Percentiles rank a stretch among this genome's conserved stretches.
Conservation (phyloP, 1,140 invertebrate genomes). For the Penaeus chinensis region DNA sequence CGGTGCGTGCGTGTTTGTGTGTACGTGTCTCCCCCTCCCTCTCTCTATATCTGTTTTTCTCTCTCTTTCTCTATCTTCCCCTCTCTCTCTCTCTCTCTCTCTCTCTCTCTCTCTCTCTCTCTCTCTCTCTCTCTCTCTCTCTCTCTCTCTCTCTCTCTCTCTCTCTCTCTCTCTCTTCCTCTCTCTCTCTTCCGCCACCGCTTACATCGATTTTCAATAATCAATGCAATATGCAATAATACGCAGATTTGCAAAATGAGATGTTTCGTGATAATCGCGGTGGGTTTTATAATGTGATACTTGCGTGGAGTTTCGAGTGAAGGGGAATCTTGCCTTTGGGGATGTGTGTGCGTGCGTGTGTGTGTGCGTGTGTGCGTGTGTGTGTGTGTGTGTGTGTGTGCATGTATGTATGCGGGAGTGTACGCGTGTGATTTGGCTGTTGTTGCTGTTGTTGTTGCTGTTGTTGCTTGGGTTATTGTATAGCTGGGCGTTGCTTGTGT, state of each 20-base stretch:
- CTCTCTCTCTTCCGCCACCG: slow-evolving; percentile 16
- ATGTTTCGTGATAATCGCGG: slow-evolving; percentile 53
- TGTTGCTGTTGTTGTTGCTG: neutral
- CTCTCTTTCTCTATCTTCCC: too few species aligned
- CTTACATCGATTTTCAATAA: slow-evolving; percentile 55
- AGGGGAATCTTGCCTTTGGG: slow-evolving; percentile 1
- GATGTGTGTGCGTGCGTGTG: slow-evolving; percentile 6
- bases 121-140: too few species aligned
- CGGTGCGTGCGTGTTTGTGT: too few species aligned
- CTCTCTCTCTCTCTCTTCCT: neutral
- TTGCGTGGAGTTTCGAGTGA: slow-evolving; percentile 1
- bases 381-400: neutral
- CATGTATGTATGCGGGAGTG: neutral
- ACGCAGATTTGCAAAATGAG: slow-evolving; percentile 51
- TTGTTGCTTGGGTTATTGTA: neutral
- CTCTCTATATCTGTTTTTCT: too few species aligned
- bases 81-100: too few species aligned
- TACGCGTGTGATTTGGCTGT: neutral
- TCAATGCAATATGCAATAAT: slow-evolving; percentile 56
- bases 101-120: too few species aligned
- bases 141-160: neutral
- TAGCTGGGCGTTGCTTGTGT: neutral
- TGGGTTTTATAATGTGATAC: slow-evolving; percentile 26
- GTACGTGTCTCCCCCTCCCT: too few species aligned
- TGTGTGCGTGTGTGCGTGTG: slow-evolving; percentile 15